Base-by-base conservation (phyloP, 2,888 invertebrate species). In the Choreutis nemorana region DNA sequence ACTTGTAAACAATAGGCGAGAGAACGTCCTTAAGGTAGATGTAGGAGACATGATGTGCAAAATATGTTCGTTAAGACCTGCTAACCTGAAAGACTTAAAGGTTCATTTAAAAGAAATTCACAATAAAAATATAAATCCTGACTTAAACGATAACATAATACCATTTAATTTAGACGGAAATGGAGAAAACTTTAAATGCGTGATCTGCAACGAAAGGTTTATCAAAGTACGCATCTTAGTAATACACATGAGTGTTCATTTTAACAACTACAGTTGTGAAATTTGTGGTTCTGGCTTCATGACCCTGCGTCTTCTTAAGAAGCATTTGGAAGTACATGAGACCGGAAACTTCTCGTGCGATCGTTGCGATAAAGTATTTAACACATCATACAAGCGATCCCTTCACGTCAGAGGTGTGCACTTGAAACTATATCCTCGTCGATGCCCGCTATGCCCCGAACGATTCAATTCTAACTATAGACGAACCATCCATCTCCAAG, bases 231-330 rank as follows among this genome's bases (percentile, higher is more conserved):
- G 77, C 2, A 63, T 67, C 22, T 43, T 78, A 11, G 77, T 77
- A 0, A 75, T 77, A 2, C 78, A 78, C 27, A 78, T 78, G 78
- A 77, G 73, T 33, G 71, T 67, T 0, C 78, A 78, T 32, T 78
- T 78, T 25, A 77, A 65, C 28, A 77, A 77, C 36, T 78, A 77
- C 30, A 77, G 77, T 34, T 78, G 78, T 13, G 78, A 78, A 30
- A 54, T 77, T 4, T 78, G 78, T 23, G 78, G 78, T 0, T 67
- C 77, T 0, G 73, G 65, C 0, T 78, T 77, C 40, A 72, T 75
- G 72, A 78, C 78, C 0, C 36, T 77, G 26, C 48, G 77, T 0
- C 53, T 77, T 1, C 29, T 78, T 11, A 77, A 75, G 35, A 78
- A 72, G 26, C 78, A 78, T 48, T 48, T 77, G 16, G 75, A 77